Base-by-base conservation (phyloP, 1,140 invertebrate genomes). In the Globodera rostochiensis region DNA sequence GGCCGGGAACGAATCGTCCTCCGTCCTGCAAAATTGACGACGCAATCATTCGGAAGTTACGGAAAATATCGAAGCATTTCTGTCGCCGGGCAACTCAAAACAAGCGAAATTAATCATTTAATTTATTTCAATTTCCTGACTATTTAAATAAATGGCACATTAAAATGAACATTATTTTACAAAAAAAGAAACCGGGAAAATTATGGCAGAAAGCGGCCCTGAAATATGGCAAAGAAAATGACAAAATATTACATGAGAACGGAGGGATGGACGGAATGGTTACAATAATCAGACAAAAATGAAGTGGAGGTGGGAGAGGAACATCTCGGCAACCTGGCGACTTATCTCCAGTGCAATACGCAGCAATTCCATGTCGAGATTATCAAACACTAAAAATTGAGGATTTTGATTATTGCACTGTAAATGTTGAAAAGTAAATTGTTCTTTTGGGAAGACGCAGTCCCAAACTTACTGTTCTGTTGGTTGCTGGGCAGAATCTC, bases 261-360 rank as follows among this genome's bases (percentile, higher is more conserved):
- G 15, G 57, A 64, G 5, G 57, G 36, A 3, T 2, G 36, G 36
- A 53, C 7, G 15, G 15, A 53, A 64, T 11, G 57, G 11, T 19
- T 19, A 19, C 11, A 64, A 13, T 64, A 15, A 64, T 64, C 57
- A 64, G 57, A 64, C 57, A 11, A 71, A 71, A 49, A 78, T 78
- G 49, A 53, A 49, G 50, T 69, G 64, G 45, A 78, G 64, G 25
- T 78, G 77, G 47, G 77, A 50, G 25, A 78, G 77, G 6, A 78
- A 78, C 49, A 78, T 50, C 25, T 78, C 64, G 77, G 57, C 64
- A 47, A 78, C 15, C 25, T 69, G 77, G 70, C 77, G 64, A n/a
- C 57, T 45, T 0, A 70, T 70, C 25, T 78, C 60, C 49, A 78
- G 21, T 25, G 77, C 64, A 69, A 50, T 69, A 36, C 66, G 66